phyloP scores from a whole-genome alignment of 1,140 invertebrate genomes.

The Monochamus saltuarius region DNA sequence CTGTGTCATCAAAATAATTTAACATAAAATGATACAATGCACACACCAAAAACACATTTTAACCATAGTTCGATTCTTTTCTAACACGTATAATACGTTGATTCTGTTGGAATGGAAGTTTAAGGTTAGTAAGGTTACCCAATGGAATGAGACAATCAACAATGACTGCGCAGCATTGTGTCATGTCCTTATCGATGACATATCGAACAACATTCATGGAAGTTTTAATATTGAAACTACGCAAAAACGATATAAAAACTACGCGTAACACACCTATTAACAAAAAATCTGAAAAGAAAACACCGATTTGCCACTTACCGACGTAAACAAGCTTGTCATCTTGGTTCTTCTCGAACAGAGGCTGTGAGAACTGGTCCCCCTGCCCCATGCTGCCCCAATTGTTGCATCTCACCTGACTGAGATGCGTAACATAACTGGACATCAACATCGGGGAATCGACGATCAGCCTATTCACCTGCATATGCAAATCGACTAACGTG shows the following conservation, averaged over 20 bases:
- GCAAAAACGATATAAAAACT: too few species aligned
- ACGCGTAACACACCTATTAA: too few species aligned
- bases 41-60: neutral
- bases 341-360: constrained; percentile 72
- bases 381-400: constrained; percentile 73
- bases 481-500: constrained; percentile 89
- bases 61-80: too few species aligned
- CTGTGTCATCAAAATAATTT: too few species aligned
- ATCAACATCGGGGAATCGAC: constrained; percentile 90
- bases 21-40: neutral
- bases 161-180: too few species aligned
- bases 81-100: too few species aligned
- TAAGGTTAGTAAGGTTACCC: too few species aligned
- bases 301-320: constrained; percentile 59
- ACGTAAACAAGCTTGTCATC: constrained; percentile 75
- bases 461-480: constrained; percentile 93
- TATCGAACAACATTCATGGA: too few species aligned
- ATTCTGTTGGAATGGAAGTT: too few species aligned
- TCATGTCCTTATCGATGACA: neutral
- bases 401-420: constrained; percentile 78
- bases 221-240: too few species aligned
- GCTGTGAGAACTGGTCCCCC: constrained; percentile 72
- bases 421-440: constrained; percentile 91
- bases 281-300: too few species aligned
- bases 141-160: too few species aligned